Evolutionary conservation across 1,140 invertebrate genomes (phyloP), one percentile per base, ranked within the genome.

Genomic region (Brachystomella parvula): DNA sequence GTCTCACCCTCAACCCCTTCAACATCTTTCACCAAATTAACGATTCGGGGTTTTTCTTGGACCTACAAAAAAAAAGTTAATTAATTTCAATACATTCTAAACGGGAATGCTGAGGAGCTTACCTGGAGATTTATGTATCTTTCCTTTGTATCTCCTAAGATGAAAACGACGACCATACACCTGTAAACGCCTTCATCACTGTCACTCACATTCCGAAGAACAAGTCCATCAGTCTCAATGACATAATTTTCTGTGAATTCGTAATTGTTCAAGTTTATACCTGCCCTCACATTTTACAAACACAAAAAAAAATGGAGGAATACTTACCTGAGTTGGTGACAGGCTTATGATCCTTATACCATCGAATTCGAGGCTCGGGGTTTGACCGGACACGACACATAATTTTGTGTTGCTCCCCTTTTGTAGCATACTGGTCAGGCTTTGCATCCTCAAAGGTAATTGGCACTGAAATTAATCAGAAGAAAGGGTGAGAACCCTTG

Each of bases 371-470:
- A 0, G 93, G 89, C 30, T 87, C 80, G 19, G 93, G 93, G 76
- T 88, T 87, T 0, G 92, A 90, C 58, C 83, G 85, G 0, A 94
- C 92, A 77, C 87, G 83, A 74, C 94, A 96, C 75, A 84, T 85
- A 9, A 95, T 84, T 77, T 84, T 84, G 74, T 86, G 90, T 68
- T 89, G 84, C 62, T 83, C 80, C 2, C 85, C 86, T 29, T 89
- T 81, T n/a, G 87, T 86, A 0, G 91, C 87, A 75, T 83, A 88
- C 77, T 95, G 92, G 75, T 88, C 85, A 71, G 80, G 79, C n/a
- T 90, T 90, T 0, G 90, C 90, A 61, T 73, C 71, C 56, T 73
- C 71, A 47, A 73, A 73, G 21, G 71, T 73, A 44, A 73, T 73
- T 63, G 71, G 71, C 31, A 73, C 71, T 73, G 44, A 2, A 33